Evolutionary conservation across 2,113 vertebrate genomes (phyloP).

Genomic region (Gymnogyps californianus): DNA sequence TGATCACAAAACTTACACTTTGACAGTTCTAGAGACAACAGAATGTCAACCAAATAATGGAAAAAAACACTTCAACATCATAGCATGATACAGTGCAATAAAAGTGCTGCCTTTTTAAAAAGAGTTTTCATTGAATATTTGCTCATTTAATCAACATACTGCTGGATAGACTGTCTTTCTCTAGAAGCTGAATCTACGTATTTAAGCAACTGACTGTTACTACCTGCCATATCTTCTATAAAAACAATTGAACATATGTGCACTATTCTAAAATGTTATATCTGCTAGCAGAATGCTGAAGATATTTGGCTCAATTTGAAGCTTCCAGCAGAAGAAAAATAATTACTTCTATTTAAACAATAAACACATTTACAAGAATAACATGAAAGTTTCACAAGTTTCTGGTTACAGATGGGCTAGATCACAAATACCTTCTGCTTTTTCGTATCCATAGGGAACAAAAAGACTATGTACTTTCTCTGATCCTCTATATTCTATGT

Average conservation of each 20-base stretch:
- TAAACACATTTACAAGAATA: slow-evolving; percentile 57
- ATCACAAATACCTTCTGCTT: slow-evolving; percentile 28
- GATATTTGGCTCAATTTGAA: slow-evolving; percentile 45
- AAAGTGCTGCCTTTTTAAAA: background rate
- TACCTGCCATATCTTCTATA: slow-evolving; percentile 29
- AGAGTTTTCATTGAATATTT: background rate
- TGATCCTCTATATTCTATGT: background rate
- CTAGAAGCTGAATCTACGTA: background rate
- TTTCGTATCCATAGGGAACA: background rate
- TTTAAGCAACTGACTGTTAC: background rate
- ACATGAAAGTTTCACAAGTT: slow-evolving; percentile 22
- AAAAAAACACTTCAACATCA: background rate
- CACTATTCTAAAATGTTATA: slow-evolving; percentile 25
- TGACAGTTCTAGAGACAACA: background rate
- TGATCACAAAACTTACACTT: background rate
- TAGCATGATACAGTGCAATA: background rate
- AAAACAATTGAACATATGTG: slow-evolving; percentile 57
- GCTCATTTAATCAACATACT: background rate
- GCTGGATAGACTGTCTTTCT: background rate
- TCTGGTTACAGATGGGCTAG: slow-evolving; percentile 37
- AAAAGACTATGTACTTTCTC: background rate
- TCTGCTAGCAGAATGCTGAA: slow-evolving; percentile 40
- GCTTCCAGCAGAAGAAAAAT: slow-evolving; percentile 37
- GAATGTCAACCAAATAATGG: background rate
- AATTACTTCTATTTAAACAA: slow-evolving; percentile 63